phyloP scores from a whole-genome alignment of 2,113 vertebrate genomes.

The Tympanuchus pallidicinctus region DNA sequence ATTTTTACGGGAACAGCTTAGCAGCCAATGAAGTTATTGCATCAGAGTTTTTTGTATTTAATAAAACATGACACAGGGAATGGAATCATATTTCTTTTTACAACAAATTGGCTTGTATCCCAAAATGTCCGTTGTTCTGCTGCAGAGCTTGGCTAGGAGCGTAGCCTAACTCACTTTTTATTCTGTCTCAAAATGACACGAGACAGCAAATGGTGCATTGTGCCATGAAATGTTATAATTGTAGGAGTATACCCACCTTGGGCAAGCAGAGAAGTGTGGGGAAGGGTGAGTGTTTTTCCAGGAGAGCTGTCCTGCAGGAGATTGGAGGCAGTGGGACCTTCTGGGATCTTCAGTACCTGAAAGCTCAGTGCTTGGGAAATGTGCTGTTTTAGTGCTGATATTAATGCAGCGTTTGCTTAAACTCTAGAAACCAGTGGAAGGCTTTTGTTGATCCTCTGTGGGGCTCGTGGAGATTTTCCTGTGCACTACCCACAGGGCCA shows the following conservation, averaged over 20 bases:
- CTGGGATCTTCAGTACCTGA: neutral
- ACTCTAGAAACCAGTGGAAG: neutral
- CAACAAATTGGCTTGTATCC: neutral
- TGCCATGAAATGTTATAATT: neutral
- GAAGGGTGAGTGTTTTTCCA: neutral
- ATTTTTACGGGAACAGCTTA: constrained; percentile 17
- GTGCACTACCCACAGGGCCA: fast-evolving
- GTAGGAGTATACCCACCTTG: neutral
- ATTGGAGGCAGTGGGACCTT: neutral
- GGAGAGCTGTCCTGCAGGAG: neutral
- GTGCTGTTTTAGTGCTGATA: neutral
- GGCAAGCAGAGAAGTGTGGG: neutral
- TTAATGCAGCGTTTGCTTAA: neutral
- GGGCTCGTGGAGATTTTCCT: neutral
- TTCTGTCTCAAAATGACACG: neutral
- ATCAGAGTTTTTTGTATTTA: neutral
- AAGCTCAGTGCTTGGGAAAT: neutral
- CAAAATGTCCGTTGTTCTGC: neutral
- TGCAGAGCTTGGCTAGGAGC: neutral
- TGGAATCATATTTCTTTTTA: neutral
- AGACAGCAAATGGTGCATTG: neutral
- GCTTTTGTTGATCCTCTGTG: neutral
- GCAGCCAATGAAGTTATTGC: neutral
- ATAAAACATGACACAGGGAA: neutral
- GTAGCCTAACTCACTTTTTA: neutral